A percentile compares a stretch with the other conserved stretches of the same genome.
phyloP scores from a whole-genome alignment of 2,797 vertebrate genomes.

The Myotis vivesi region DNA sequence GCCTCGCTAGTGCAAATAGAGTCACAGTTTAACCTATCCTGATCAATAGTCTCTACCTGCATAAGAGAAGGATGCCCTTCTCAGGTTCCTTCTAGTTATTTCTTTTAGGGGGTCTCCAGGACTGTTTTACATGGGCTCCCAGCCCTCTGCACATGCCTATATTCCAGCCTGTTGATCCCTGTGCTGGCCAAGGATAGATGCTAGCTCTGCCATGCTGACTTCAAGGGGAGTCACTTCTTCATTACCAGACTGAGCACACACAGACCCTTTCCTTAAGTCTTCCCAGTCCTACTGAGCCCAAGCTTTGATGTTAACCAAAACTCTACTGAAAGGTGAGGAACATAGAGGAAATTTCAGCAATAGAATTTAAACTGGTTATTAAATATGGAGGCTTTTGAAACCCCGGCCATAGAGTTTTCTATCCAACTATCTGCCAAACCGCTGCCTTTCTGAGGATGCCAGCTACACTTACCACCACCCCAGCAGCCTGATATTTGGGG shows the following conservation, averaged over 20 bases:
- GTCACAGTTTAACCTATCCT: slow-evolving; percentile 1
- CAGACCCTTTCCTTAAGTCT: neutral
- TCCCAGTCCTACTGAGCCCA: neutral
- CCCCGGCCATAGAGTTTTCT: neutral
- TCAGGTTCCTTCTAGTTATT: slow-evolving; percentile 26
- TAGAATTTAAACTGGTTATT: neutral
- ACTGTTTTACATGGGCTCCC: neutral
- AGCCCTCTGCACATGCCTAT: neutral
- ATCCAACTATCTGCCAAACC: neutral
- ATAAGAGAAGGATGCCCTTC: neutral
- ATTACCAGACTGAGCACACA: neutral
- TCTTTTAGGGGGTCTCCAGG: neutral
- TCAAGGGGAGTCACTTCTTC: neutral
- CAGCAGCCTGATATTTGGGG: neutral
- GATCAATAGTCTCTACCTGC: neutral
- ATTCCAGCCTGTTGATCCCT: neutral
- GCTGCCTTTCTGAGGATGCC: neutral
- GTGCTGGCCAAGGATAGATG: neutral
- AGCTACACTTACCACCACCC: neutral
- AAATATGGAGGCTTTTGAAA: neutral
- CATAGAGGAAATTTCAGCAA: slow-evolving; percentile 11
- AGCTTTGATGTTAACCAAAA: neutral
- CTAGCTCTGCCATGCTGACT: neutral
- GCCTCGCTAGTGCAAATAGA: neutral
- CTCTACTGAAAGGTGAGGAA: neutral